Percentiles rank a stretch among this genome's conserved stretches.
Evolutionary conservation across 2,797 vertebrate species (phyloP).

Genomic region (Typhlichthys subterraneus): DNA sequence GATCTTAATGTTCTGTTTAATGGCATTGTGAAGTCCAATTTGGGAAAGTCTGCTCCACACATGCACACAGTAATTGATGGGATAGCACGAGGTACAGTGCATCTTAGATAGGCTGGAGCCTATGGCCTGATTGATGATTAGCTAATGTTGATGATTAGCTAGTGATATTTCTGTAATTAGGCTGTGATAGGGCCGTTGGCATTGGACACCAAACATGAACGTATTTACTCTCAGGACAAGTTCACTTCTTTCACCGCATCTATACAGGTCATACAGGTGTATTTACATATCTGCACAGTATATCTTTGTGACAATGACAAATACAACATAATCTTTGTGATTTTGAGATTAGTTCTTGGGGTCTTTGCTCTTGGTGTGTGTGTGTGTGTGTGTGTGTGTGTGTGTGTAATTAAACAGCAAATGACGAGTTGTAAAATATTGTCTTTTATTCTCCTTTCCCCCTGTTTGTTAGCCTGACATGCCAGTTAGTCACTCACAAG

Average conservation of each 20-base stretch:
- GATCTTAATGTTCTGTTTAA: conserved; percentile 58
- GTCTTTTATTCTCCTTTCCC: conserved; percentile 37
- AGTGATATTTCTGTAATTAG: not conserved
- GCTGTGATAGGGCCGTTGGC: not conserved
- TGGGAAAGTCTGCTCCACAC: conserved; percentile 43
- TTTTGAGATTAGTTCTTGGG: not conserved
- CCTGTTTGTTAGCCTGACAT: conserved; percentile 14
- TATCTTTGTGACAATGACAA: too few relatives aligned
- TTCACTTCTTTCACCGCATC: too few relatives aligned
- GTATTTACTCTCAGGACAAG: too few relatives aligned
- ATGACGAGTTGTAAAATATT: conserved; percentile 14
- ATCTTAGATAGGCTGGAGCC: conserved; percentile 6
- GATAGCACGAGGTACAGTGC: conserved; percentile 6
- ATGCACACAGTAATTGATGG: conserved; percentile 29
- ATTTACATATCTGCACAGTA: too few relatives aligned
- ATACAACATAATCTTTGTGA: too few relatives aligned
- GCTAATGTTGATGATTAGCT: not conserved
- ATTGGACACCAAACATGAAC: too few relatives aligned
- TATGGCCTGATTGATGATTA: conserved; percentile 2
- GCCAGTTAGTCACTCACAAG: not conserved
- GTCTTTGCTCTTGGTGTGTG: too few relatives aligned
- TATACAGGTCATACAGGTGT: too few relatives aligned
- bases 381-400: too few relatives aligned
- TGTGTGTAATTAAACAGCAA: not conserved
- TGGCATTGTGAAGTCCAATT: conserved; percentile 42